These are phyloP conservation scores for Pocota personata DNA, from an alignment of 2,888 invertebrate species.

Conservation along the genomic window DNA sequence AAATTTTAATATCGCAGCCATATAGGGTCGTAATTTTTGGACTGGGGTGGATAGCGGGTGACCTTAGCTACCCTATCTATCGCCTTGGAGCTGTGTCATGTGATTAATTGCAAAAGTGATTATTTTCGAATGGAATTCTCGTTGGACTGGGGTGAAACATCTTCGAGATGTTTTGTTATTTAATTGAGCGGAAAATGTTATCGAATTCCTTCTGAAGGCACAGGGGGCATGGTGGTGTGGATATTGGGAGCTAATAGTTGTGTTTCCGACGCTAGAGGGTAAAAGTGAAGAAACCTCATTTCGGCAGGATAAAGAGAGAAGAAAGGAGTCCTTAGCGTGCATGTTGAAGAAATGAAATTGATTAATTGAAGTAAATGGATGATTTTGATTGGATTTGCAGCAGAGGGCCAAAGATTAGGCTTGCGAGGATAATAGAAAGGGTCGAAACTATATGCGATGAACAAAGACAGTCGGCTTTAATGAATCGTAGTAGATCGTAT, in stretches of 20 bases:
- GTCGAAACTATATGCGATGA: too few relatives aligned
- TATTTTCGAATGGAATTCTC: slow-evolving; percentile 50
- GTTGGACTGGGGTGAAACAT: slow-evolving; percentile 32
- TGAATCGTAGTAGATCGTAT: too few relatives aligned
- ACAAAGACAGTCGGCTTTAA: too few relatives aligned
- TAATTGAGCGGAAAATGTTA: slow-evolving; percentile 72
- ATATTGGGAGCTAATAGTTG: slow-evolving; percentile 48
- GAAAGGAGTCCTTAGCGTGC: slow-evolving; percentile 1
- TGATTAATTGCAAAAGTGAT: slow-evolving; percentile 72
- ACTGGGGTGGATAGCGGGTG: neutral
- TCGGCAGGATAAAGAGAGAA: neutral
- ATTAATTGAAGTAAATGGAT: slow-evolving; percentile 52
- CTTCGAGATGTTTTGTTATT: slow-evolving; percentile 65
- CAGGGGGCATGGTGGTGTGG: neutral
- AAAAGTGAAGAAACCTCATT: neutral
- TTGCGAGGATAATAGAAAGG: too few relatives aligned
- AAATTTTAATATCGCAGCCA: slow-evolving; percentile 55
- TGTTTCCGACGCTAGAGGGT: slow-evolving; percentile 2
- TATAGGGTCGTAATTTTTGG: slow-evolving; percentile 42
- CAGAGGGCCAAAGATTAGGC: neutral
- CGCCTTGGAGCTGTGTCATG: slow-evolving; percentile 56
- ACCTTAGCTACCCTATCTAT: slow-evolving; percentile 36
- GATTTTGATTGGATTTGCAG: slow-evolving; percentile 46
- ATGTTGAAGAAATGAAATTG: slow-evolving; percentile 44
- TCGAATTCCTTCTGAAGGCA: slow-evolving; percentile 33